Evolutionary conservation across 1,140 invertebrate species (phyloP).

Genomic region (Heliconius hermathena): DNA sequence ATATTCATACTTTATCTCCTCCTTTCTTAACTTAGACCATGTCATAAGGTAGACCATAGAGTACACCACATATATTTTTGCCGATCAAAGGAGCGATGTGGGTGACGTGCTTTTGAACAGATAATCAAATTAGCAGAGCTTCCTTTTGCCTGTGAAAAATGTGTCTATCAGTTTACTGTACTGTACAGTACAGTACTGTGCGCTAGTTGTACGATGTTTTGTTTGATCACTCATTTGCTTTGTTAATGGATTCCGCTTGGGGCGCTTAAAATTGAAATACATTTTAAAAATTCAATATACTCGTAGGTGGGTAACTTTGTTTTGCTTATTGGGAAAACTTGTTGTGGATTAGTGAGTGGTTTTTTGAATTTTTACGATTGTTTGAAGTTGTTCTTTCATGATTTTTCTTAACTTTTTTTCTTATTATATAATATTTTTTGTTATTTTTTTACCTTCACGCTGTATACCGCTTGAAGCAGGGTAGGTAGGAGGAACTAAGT

Average conservation of each 20-base stretch:
- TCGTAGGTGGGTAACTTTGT: not conserved
- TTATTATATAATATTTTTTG: too few species aligned
- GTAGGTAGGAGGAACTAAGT: too few species aligned
- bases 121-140: constrained; percentile 79
- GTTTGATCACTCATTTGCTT: constrained; percentile 25
- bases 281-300: constrained; percentile 2
- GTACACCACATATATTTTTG: constrained; percentile 76
- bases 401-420: too few species aligned
- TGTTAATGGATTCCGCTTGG: constrained; percentile 9
- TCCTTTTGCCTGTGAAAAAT: constrained; percentile 71
- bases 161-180: constrained; percentile 64
- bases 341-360: too few species aligned
- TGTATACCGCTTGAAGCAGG: too few species aligned
- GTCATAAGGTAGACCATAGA: constrained; percentile 56
- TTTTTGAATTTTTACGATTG: too few species aligned
- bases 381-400: too few species aligned
- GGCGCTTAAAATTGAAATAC: constrained; percentile 11
- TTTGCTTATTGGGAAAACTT: not conserved
- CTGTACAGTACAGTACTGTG: constrained; percentile 9
- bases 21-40: constrained; percentile 34
- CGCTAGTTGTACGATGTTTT: constrained; percentile 23
- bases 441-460: too few species aligned
- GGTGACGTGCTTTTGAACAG: constrained; percentile 77
- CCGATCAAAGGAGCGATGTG: constrained; percentile 76
- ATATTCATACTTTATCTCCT: constrained; percentile 34